Evolutionary conservation across 2,113 vertebrate species (phyloP), one percentile per base, ranked within the genome.

Genomic region (Coptodon bakossiorum): DNA sequence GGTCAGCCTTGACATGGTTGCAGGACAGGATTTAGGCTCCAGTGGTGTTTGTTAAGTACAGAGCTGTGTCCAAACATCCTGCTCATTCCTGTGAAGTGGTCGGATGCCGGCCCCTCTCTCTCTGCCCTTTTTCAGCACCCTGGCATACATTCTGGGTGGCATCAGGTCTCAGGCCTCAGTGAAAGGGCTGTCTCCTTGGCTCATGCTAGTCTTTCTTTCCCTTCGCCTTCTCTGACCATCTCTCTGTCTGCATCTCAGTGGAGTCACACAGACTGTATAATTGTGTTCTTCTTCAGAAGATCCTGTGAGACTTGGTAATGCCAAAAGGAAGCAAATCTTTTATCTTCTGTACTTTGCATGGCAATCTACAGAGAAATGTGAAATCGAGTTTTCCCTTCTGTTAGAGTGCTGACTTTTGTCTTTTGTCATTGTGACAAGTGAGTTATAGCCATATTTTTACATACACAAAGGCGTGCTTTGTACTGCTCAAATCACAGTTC

Each of bases 71-170:
- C 93, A 96, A 95, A 95, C 94, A 94, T 94, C 93, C 92, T 93
- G 88, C 93, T 82, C 50, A 2, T 43, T 83, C 79, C 90, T 95
- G 84, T 95, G 96, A 96, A 96, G 96, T 96, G 96, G 96, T 96
- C 79, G 76, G 91, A 91, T 84, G 85, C 93, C 53, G 84, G 94
- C 84, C 87, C 91, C 86, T 91, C 85, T 92, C 90, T 82, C 84
- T 68, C 88, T 90, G 89, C 90, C 86, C 86, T 24, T 89, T 94
- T 89, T 92, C 91, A 92, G 84, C 89, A 86, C 88, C 40, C 87
- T 89, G 88, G 86, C 91, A 89, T 83, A 76, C 54, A 81, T 94
- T 90, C 94, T 96, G 95, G 95, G 95, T 96, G 95, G 95, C 94
- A 95, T 88, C 80, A 50, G 71, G 86, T 91, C 93, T 93, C 91